Evolutionary conservation across 2,888 invertebrate species (phyloP).

Genomic region (Cheilosia variabilis): DNA sequence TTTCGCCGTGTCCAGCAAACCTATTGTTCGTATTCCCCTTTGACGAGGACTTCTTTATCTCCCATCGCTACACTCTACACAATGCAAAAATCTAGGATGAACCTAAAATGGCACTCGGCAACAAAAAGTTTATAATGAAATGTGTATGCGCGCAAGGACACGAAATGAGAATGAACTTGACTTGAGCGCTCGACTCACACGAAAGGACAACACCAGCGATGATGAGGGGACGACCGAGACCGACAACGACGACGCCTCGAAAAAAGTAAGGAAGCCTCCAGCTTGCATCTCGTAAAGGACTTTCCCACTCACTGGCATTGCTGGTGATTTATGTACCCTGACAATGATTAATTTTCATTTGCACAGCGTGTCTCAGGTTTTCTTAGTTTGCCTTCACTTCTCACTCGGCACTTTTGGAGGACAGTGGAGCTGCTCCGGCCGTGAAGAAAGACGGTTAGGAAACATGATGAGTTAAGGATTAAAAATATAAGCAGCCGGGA

Average conservation of each 20-base stretch:
- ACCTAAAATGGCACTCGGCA: slow-evolving; percentile 26
- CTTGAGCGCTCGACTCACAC: slow-evolving; percentile 40
- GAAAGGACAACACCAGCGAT: slow-evolving; percentile 31
- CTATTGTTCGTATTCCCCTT: slow-evolving; percentile 25
- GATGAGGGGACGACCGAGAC: not conserved
- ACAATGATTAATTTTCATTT: slow-evolving; percentile 67
- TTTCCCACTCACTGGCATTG: slow-evolving; percentile 26
- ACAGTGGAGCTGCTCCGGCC: not conserved
- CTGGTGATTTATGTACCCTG: slow-evolving; percentile 53
- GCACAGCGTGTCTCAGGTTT: slow-evolving; percentile 46
- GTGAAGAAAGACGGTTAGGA: slow-evolving; percentile 9
- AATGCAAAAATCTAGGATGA: slow-evolving; percentile 30
- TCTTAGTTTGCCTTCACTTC: slow-evolving; percentile 10
- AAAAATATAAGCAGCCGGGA: slow-evolving; percentile 48
- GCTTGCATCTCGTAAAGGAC: not conserved
- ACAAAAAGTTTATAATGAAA: slow-evolving; percentile 24
- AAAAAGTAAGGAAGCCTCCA: slow-evolving; percentile 16
- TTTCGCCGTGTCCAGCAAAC: slow-evolving; percentile 19
- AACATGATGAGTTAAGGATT: slow-evolving; percentile 47
- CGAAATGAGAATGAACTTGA: slow-evolving; percentile 45
- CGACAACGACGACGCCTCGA: not conserved
- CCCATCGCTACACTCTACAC: slow-evolving; percentile 1
- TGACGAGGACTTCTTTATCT: slow-evolving; percentile 41
- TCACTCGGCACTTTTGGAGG: slow-evolving; percentile 6
- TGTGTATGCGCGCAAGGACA: not conserved